Evolutionary conservation across 2,113 vertebrate genomes (phyloP), one percentile per base, ranked within the genome.

Genomic region (Equus przewalskii): DNA sequence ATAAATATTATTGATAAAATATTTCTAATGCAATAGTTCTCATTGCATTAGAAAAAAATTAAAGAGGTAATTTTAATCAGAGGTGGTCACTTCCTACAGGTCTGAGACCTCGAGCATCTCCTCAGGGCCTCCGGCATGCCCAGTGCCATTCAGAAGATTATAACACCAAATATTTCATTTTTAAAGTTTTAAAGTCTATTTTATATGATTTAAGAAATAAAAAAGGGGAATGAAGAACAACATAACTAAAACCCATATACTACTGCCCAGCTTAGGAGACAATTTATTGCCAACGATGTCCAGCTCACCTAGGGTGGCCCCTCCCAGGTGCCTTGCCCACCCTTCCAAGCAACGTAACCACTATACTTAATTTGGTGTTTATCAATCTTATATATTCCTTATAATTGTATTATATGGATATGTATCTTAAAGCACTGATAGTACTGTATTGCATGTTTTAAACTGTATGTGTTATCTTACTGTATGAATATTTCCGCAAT

Each of bases 131-230:
- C 56, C 65, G 22, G 56, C n/a, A n/a, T 33, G 60, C 24, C 49
- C 21, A 91, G 24, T 60, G n/a, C 26, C 72, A 16, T 51, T 91
- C 54, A 60, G 14, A 95, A 72, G 30, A 84, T 54, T 80, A 76
- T 62, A n/a, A 49, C 19, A 80, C 26, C 10, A 96, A 85, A 36
- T n/a, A 81, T 69, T 94, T 92, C 44, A 95, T 69, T 88, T 87
- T 41, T 64, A 70, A 95, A 76, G 11, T 54, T 64, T 11, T 44
- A 26, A 75, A 65, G n/a, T 79, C 21, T 51, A 80, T 83, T 83
- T 81, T 90, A 81, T 86, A 16, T 51, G 7, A 87, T 41, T 70
- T 72, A 30, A 79, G 5, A 54, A 46, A 95, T 58, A 26, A 7
- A n/a, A 85, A 92, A 33, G 49, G 16, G 54, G 5, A 79, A 60